Evolutionary conservation across 2,888 invertebrate genomes (phyloP), one percentile per base, ranked within the genome.

Genomic region (Phragmatobia fuliginosa): DNA sequence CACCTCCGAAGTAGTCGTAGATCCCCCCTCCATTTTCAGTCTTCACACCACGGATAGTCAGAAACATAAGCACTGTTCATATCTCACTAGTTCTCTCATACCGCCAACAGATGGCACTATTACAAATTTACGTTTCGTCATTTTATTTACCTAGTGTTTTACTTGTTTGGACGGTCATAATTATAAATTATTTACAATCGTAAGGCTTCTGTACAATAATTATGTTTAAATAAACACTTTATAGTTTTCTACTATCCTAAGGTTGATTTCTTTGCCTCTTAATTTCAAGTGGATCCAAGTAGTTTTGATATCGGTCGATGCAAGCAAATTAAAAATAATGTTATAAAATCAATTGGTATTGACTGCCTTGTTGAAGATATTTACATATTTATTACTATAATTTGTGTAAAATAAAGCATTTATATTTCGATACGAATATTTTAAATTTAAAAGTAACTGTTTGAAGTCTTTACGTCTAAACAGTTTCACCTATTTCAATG

Each of bases 1-100:
- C 95, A 94, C 94, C 92, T 94, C 94, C n/a, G 92, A 88, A 88
- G 91, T 91, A 87, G 92, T 83, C 16, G 88, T 87, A 32, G 90
- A 78, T 60, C 90, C 91, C 52, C 89, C 87, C 81, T 95, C 94
- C 95, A 95, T 95, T 76, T 89, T 94, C 89, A 87, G 74, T 75
- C 77, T 79, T 84, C 82, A 78, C 72, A 65, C 68, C 74, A 73
- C 66, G 38, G 56, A 65, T 81, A 81, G 75, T 83, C 78, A 86
- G 79, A 78, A 84, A 78, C 82, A 83, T 82, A 84, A 77, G 78
- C 80, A 78, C 68, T 66, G 28, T 74, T 83, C 86, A 87, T 85
- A 84, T 80, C 82, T 79, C 71, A 76, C 68, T 68, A 73, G 76
- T 80, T 75, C 76, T 75, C 75, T 79, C 83, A 74, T 76, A 59